phyloP scores from a whole-genome alignment of 1,140 invertebrate species.

The Anagrus nilaparvatae region DNA sequence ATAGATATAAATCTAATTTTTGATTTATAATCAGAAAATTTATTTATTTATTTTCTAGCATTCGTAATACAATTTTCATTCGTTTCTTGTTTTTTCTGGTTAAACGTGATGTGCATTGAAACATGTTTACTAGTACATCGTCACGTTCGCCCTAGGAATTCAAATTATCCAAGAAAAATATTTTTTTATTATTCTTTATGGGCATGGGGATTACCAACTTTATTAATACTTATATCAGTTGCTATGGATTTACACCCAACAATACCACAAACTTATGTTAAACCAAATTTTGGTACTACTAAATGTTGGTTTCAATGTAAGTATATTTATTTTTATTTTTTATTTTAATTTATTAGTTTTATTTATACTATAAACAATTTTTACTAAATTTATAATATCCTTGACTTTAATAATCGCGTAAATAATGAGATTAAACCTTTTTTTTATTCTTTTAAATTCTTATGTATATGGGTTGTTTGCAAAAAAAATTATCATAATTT shows the following conservation, averaged over 20 bases:
- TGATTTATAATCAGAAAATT: too few species aligned
- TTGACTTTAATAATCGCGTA: too few species aligned
- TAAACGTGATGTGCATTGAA: constrained; percentile 64
- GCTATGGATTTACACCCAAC: constrained; percentile 37
- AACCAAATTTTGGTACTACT: constrained; percentile 36
- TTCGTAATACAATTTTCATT: constrained; percentile 63
- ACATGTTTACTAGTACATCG: constrained; percentile 44
- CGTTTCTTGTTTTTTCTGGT: constrained; percentile 69
- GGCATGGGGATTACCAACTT: constrained; percentile 43
- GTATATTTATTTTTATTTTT: constrained; percentile 19
- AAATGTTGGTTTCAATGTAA: constrained; percentile 46
- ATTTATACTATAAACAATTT: too few species aligned
- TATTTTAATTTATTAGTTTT: too few species aligned
- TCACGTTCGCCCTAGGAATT: constrained; percentile 24
- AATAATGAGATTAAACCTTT: too few species aligned
- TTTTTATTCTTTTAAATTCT: too few species aligned
- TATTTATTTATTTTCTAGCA: too few species aligned
- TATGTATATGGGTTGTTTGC: too few species aligned
- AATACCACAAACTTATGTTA: constrained; percentile 39
- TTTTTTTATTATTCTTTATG: constrained; percentile 52
- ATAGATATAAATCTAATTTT: too few species aligned
- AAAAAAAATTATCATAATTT: too few species aligned
- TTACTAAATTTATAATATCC: too few species aligned
- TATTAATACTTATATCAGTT: constrained; percentile 39
- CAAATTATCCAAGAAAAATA: constrained; percentile 31